Evolutionary conservation across 1,140 invertebrate species (phyloP).

Genomic region (Drosophila ohnishii): DNA sequence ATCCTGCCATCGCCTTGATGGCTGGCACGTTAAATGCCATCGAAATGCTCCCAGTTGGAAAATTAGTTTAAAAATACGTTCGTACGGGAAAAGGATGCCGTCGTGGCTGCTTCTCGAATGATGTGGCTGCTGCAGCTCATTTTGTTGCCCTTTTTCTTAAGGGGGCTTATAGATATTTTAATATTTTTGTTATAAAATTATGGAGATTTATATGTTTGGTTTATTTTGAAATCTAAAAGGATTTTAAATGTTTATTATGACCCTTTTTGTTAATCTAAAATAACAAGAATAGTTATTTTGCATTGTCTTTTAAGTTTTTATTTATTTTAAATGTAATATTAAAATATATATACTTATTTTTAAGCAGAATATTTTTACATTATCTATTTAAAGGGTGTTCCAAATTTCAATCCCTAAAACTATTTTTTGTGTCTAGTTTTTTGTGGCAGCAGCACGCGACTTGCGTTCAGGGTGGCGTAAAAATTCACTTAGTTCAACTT

Average conservation of each 20-base stretch:
- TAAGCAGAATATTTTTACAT: too few species aligned
- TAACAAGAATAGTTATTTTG: not conserved
- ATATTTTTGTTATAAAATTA: not conserved
- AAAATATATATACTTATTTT: not conserved
- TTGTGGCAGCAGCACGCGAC: constrained; percentile 44
- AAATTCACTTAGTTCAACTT: constrained; percentile 70
- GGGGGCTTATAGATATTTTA: not conserved
- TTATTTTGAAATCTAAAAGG: not conserved
- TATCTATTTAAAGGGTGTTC: not conserved
- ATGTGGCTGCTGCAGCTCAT: constrained; percentile 22
- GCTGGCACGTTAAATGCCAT: constrained; percentile 60
- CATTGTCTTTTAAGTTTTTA: not conserved
- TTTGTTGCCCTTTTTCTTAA: not conserved
- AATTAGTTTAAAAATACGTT: constrained; percentile 80
- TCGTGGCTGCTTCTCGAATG: constrained; percentile 3
- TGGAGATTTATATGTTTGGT: not conserved
- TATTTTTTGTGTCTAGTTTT: constrained; percentile 8
- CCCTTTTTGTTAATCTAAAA: not conserved
- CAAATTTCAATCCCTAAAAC: not conserved
- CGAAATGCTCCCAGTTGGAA: constrained; percentile 79
- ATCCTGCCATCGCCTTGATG: constrained; percentile 38
- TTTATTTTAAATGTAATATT: too few species aligned
- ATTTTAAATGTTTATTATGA: not conserved
- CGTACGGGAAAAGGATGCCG: constrained; percentile 29
- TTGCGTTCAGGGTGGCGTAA: constrained; percentile 73